Percentiles rank a stretch among this genome's conserved stretches.
phyloP scores from a whole-genome alignment of 1,140 invertebrate species.

The Ruditapes philippinarum region DNA sequence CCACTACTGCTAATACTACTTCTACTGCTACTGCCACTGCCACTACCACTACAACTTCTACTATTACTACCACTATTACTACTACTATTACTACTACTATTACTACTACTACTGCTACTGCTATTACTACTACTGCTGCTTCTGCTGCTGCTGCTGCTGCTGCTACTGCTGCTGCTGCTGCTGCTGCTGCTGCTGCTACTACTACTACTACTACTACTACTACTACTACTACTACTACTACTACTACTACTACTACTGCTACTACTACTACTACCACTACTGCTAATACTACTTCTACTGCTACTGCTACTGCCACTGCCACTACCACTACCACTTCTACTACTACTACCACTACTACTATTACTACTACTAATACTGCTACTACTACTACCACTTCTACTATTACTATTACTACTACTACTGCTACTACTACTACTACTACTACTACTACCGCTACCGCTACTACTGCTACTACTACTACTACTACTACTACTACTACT shows the following conservation, averaged over 20 bases:
- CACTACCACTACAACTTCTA: background rate
- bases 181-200: background rate
- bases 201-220: background rate
- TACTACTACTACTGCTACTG: background rate
- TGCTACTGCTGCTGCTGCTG: background rate
- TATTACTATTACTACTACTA: constrained; percentile 35
- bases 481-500: background rate
- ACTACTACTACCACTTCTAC: constrained; percentile 33
- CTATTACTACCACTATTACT: background rate
- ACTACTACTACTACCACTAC: background rate
- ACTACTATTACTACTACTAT: background rate
- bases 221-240: background rate
- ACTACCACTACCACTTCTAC: background rate
- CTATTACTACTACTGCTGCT: constrained; percentile 10
- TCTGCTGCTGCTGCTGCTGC: background rate
- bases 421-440: constrained; percentile 16
- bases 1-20: too few relatives aligned
- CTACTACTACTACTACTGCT: constrained; percentile 4
- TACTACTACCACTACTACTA: constrained; percentile 6
- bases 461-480: background rate
- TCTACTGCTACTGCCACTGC: constrained; percentile 24
- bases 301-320: background rate
- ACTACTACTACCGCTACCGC: background rate
- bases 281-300: too few relatives aligned
- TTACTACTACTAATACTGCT: too few relatives aligned